phyloP scores from a whole-genome alignment of 2,888 invertebrate genomes.

The Orthosia gracilis region DNA sequence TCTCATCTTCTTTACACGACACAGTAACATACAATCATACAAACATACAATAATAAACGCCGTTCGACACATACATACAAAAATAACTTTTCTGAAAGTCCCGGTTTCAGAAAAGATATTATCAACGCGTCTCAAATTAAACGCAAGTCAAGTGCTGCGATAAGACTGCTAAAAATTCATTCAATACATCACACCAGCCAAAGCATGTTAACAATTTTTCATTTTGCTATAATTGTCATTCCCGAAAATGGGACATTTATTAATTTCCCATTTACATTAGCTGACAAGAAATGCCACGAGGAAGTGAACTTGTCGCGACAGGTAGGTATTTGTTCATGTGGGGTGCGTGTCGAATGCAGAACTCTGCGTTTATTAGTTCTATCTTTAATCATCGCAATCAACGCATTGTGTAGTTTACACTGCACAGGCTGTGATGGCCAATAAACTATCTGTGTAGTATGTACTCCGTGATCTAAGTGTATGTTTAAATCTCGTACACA shows the following conservation, averaged over 20 bases:
- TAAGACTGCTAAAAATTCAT: background rate
- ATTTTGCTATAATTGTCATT: background rate
- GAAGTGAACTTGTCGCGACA: slow-evolving; percentile 20
- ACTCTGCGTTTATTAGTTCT: slow-evolving; percentile 16
- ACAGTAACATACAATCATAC: background rate
- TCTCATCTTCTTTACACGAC: background rate
- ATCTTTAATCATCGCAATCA: slow-evolving; percentile 7
- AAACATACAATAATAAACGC: background rate
- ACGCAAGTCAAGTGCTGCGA: background rate
- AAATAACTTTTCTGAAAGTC: too few relatives aligned
- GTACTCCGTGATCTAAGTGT: slow-evolving; percentile 13
- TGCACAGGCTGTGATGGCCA: slow-evolving; percentile 10
- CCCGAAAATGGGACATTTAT: background rate
- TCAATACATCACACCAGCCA: background rate
- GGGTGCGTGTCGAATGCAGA: slow-evolving; percentile 1
- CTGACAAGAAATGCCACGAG: slow-evolving; percentile 5
- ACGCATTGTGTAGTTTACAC: slow-evolving; percentile 20
- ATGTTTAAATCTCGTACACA: slow-evolving; percentile 6
- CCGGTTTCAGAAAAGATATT: background rate
- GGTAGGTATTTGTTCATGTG: slow-evolving; percentile 9
- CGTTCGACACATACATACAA: background rate
- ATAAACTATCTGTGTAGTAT: slow-evolving; percentile 16
- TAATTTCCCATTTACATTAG: background rate
- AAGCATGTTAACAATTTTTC: background rate
- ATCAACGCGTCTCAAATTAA: background rate